Evolutionary conservation across 2,113 vertebrate species (phyloP).

Genomic region (Typhlomys cinereus): DNA sequence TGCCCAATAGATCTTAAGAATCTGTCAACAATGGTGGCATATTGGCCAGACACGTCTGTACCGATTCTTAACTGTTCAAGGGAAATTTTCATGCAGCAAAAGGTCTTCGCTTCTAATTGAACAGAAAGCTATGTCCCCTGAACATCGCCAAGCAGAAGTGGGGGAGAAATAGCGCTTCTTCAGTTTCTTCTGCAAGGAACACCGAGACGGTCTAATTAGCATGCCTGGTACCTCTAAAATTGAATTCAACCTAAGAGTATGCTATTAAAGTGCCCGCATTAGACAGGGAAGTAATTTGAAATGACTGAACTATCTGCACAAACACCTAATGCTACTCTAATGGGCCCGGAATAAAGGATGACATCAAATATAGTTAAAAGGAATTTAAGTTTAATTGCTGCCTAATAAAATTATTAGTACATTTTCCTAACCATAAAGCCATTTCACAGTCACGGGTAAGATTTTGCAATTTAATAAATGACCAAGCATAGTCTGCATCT

Average conservation of each 20-base stretch:
- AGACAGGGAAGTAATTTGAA: conserved; percentile 86
- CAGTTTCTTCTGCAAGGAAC: conserved; percentile 71
- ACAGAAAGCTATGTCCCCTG: conserved; percentile 45
- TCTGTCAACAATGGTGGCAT: conserved; percentile 9
- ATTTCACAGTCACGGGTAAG: conserved; percentile 66
- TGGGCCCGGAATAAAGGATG: conserved; percentile 73
- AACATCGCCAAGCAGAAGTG: conserved; percentile 68
- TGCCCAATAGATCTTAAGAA: conserved; percentile 57
- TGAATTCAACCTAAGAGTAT: conserved; percentile 88
- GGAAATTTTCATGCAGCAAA: conserved; percentile 47
- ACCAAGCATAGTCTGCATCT: conserved; percentile 35
- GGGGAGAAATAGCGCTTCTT: conserved; percentile 69
- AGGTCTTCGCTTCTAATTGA: conserved; percentile 67
- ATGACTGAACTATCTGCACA: conserved; percentile 85
- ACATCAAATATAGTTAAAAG: conserved; percentile 80
- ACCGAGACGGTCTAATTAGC: conserved; percentile 83
- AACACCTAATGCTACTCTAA: conserved; percentile 86
- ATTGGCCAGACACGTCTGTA: conserved; percentile 56
- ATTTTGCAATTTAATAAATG: conserved; percentile 71
- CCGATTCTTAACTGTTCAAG: conserved; percentile 64
- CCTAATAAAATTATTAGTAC: conserved; percentile 83
- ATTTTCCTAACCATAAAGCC: conserved; percentile 78
- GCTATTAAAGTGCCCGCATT: conserved; percentile 85
- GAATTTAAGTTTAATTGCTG: conserved; percentile 83
- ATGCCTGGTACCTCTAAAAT: conserved; percentile 85